These are phyloP conservation scores for Fragum whitleyi DNA, from an alignment of 2,888 invertebrate genomes.

Conservation along the genomic window DNA sequence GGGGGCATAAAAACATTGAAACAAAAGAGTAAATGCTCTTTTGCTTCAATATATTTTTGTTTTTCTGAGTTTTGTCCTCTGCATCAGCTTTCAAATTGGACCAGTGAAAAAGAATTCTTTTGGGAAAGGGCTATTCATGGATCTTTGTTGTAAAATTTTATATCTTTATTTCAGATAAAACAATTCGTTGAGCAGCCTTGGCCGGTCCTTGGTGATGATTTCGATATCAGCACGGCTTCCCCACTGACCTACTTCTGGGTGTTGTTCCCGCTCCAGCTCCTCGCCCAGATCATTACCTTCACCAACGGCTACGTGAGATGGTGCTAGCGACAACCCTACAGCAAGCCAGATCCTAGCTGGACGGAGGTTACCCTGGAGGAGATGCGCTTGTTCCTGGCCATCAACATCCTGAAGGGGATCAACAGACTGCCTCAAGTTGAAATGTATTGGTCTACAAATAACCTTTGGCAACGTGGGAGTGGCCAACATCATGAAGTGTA, in stretches of 20 bases:
- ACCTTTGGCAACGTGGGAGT: neutral
- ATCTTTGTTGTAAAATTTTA: too few relatives aligned
- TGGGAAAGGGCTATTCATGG: slow-evolving; percentile 5
- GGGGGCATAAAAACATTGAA: too few relatives aligned
- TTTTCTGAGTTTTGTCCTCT: neutral
- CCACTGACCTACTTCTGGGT: slow-evolving; percentile 34
- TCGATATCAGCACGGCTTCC: slow-evolving; percentile 24
- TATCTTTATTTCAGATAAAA: neutral
- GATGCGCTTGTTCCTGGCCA: slow-evolving; percentile 32
- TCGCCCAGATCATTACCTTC: neutral
- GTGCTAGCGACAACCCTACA: neutral
- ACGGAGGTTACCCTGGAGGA: neutral
- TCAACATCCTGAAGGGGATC: slow-evolving; percentile 50
- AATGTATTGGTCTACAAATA: slow-evolving; percentile 46
- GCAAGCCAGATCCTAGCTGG: neutral
- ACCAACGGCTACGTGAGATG: slow-evolving; percentile 36
- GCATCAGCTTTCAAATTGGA: neutral
- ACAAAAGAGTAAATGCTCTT: too few relatives aligned
- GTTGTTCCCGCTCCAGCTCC: slow-evolving; percentile 25
- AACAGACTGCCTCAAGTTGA: slow-evolving; percentile 23
- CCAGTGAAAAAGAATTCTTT: neutral
- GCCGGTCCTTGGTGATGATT: slow-evolving; percentile 32
- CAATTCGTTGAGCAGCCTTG: slow-evolving; percentile 7
- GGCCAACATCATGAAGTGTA: neutral
- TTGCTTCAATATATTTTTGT: too few relatives aligned